Evolutionary conservation across 2,888 invertebrate genomes (phyloP).

Genomic region (Ophraella communa): DNA sequence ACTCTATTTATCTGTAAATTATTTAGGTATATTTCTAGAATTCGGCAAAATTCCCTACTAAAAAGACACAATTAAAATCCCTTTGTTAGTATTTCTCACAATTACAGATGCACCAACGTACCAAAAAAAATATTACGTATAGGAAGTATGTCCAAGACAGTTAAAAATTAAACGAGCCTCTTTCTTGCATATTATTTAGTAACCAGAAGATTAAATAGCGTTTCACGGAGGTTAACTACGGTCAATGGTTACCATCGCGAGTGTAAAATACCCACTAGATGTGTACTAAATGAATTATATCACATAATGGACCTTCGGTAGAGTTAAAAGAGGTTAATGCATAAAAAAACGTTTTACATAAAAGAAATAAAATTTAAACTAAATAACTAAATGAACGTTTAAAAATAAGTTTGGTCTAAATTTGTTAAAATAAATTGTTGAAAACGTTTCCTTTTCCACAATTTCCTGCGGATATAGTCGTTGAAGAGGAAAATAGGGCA

Average conservation of each 20-base stretch:
- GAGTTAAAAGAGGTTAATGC: too few species aligned
- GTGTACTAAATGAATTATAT: slow-evolving; percentile 32
- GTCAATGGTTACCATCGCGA: slow-evolving; percentile 46
- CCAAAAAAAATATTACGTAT: neutral
- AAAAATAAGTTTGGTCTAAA: too few species aligned
- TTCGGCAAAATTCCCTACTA: too few species aligned
- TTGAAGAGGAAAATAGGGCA: too few species aligned
- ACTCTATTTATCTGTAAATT: too few species aligned
- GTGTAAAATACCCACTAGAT: slow-evolving; percentile 39
- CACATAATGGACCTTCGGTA: slow-evolving; percentile 20
- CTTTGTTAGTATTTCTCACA: neutral
- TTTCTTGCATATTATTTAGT: slow-evolving; percentile 38
- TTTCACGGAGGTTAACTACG: slow-evolving; percentile 47
- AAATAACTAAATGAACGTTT: too few species aligned
- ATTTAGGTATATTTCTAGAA: too few species aligned
- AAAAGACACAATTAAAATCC: neutral
- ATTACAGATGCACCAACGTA: neutral
- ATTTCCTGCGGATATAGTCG: too few species aligned
- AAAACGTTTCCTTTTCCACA: too few species aligned
- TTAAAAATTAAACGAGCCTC: slow-evolving; percentile 15
- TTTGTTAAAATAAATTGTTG: too few species aligned
- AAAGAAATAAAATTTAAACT: too few species aligned
- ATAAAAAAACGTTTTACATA: too few species aligned
- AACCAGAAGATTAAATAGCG: slow-evolving; percentile 41
- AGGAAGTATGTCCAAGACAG: slow-evolving; percentile 22